Percentiles rank a stretch among this genome's conserved stretches.
Evolutionary conservation across 1,140 invertebrate species (phyloP).

Genomic region (Acromyrmex charruanus): DNA sequence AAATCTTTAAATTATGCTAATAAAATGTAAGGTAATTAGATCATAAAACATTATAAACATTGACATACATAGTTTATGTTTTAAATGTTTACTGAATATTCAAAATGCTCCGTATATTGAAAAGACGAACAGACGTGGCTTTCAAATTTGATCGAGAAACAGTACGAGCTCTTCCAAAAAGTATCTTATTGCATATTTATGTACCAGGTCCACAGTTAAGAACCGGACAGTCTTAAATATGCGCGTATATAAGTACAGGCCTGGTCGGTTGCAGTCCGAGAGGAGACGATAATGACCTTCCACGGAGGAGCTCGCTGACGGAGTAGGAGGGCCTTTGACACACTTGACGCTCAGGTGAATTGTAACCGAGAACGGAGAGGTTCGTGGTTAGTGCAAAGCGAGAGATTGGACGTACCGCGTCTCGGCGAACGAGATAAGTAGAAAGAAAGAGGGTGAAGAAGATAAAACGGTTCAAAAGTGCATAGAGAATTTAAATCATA

Average conservation of each 20-base stretch:
- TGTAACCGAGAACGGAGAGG: constrained; percentile 79
- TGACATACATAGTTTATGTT: background rate
- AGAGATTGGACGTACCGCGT: constrained; percentile 83
- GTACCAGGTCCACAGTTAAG: background rate
- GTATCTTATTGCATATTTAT: constrained; percentile 23
- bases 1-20: background rate
- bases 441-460: constrained; percentile 16
- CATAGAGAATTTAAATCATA: background rate
- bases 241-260: constrained; percentile 8
- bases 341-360: constrained; percentile 84
- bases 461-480: background rate
- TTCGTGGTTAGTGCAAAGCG: constrained; percentile 84
- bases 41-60: background rate
- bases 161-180: background rate
- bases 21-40: background rate
- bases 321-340: constrained; percentile 86
- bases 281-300: constrained; percentile 86
- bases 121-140: background rate
- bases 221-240: constrained; percentile 14
- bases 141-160: background rate
- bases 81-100: background rate
- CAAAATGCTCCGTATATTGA: background rate
- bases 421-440: constrained; percentile 58
- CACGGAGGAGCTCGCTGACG: constrained; percentile 76
- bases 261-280: constrained; percentile 66